Evolutionary conservation across 2,113 vertebrate genomes (phyloP).

Genomic region (Scopus umbretta): DNA sequence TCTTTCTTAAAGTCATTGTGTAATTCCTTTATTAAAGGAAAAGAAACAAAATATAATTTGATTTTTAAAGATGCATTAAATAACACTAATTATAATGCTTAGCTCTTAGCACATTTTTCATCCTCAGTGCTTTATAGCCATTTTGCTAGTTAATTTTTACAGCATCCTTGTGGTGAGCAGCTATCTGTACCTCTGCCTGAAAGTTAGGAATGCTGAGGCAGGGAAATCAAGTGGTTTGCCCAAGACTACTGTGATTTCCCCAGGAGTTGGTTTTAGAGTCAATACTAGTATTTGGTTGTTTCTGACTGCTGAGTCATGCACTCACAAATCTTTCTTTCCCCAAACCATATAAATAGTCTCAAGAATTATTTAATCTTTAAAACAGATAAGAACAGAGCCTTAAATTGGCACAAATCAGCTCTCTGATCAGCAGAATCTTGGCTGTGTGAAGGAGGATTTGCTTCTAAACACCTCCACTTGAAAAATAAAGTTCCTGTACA

Average conservation of each 20-base stretch:
- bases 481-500: not conserved
- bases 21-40: constrained; percentile 37
- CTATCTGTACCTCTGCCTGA: not conserved
- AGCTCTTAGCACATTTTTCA: not conserved
- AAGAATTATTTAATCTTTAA: not conserved
- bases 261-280: not conserved
- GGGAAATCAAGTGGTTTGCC: not conserved
- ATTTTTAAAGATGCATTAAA: constrained; percentile 52
- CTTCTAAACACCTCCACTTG: not conserved
- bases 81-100: constrained; percentile 51
- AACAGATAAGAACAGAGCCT: not conserved
- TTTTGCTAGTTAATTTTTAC: constrained; percentile 42
- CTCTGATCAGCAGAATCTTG: not conserved
- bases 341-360: not conserved
- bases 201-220: not conserved
- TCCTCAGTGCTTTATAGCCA: not conserved
- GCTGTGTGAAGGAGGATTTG: not conserved
- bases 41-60: constrained; percentile 10
- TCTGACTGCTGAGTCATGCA: not conserved
- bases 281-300: not conserved
- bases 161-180: not conserved
- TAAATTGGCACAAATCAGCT: not conserved
- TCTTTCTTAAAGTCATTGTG: constrained; percentile 38
- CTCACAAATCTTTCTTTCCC: not conserved
- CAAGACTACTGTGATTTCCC: not conserved